Evolutionary conservation across 2,888 invertebrate species (phyloP), one percentile per base, ranked within the genome.

Genomic region (Ochropacha duplaris): DNA sequence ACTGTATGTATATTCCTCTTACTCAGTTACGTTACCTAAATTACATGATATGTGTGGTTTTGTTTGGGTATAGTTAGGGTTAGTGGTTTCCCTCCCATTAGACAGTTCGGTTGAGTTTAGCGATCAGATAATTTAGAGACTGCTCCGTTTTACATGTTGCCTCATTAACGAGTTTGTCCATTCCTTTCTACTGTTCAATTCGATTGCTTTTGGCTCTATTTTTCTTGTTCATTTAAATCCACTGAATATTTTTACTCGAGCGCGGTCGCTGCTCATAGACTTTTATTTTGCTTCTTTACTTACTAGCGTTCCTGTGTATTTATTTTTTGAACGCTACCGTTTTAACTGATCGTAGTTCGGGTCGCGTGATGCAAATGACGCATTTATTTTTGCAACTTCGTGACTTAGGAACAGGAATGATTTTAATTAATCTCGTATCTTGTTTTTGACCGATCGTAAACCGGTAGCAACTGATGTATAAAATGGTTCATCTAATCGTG

Each of bases 301-400:
- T 74, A 74, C 72, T 74, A 68, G 66, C 60, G 73, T 72, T 73
- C 72, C 62, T 67, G 54, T 61, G 31, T 66, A 68, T 84, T 82
- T 84, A 75, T 86, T 89, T 86, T 85, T 76, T 65, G 71, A 78
- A 77, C 74, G 79, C 81, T 82, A 81, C 83, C 68, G 80, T 80
- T 87, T 83, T 83, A 86, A 85, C 86, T 83, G 87, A 84, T 85
- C 79, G 81, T 76, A 79, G 83, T 83, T 79, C 74, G 78, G 76
- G 75, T 84, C 73, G 83, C 80, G 83, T 82, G 81, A 84, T 80
- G 77, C 77, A 70, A 74, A 72, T 68, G 63, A 64, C 64, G 76
- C 76, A 76, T 65, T 72, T 69, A 63, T 63, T 69, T 67, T 67
- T 63, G 69, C 72, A 63, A 65, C 78, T 77, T 86, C 84, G 86